Evolutionary conservation across 2,797 vertebrate genomes (phyloP).

Genomic region (Nannoperca obscura): DNA sequence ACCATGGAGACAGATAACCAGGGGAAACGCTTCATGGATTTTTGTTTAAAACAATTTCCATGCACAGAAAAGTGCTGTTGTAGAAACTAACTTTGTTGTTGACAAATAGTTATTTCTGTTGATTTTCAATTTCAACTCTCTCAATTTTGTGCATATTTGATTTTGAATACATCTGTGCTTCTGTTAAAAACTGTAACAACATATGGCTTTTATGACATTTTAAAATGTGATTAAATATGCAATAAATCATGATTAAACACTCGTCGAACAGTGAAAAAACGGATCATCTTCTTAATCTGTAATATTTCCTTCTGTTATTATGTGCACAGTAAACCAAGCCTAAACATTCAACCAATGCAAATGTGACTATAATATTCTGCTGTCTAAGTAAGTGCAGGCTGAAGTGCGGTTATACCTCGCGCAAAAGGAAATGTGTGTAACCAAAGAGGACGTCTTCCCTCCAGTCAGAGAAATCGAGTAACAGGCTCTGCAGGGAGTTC

Average conservation of each 20-base stretch:
- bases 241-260: not conserved
- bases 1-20: not conserved
- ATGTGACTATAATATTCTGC: not conserved
- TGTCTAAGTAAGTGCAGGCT: not conserved
- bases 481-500: constrained; percentile 96
- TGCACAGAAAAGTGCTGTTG: not conserved
- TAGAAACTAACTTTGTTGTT: not conserved
- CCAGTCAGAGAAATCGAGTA: constrained; percentile 98
- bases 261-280: not conserved
- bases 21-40: not conserved
- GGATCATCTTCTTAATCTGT: not conserved
- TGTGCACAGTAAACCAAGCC: not conserved
- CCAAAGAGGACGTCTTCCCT: constrained; percentile 97
- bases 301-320: not conserved
- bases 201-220: not conserved
- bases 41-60: constrained; percentile 8
- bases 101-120: not conserved
- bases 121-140: not conserved
- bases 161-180: not conserved
- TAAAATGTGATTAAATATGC: not conserved
- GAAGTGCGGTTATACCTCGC: constrained; percentile 71
- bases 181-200: too few species aligned
- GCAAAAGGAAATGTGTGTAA: constrained; percentile 96
- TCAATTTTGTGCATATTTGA: not conserved
- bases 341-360: not conserved